These are phyloP conservation scores for Dasypolia templi DNA, from an alignment of 2,888 invertebrate species.

Conservation along the genomic window DNA sequence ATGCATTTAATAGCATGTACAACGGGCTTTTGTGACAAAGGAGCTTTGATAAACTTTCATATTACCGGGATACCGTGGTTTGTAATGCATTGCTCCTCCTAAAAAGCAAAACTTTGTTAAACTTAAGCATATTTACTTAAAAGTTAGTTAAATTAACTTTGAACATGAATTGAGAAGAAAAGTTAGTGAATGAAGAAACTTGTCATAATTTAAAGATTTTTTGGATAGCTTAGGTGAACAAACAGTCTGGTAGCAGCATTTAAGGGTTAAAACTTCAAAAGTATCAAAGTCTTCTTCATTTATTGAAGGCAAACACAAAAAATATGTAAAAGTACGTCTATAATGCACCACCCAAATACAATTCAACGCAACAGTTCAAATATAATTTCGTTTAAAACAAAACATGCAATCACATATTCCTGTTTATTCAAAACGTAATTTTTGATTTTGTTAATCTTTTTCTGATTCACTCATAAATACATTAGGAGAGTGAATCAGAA, in stretches of 20 bases:
- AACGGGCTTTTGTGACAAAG: constrained; percentile 55
- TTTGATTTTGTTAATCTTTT: neutral
- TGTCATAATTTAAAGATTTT: constrained; percentile 2
- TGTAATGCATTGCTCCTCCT: constrained; percentile 88
- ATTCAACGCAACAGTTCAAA: neutral
- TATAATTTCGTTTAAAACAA: neutral
- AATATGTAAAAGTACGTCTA: neutral
- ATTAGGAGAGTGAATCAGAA: neutral
- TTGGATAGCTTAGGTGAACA: constrained; percentile 57
- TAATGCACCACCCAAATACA: neutral
- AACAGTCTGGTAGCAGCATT: constrained; percentile 25
- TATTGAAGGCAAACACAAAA: neutral
- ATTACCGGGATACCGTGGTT: constrained; percentile 84
- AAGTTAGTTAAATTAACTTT: constrained; percentile 28
- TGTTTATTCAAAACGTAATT: neutral
- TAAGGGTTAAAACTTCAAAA: neutral
- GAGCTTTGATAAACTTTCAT: constrained; percentile 57
- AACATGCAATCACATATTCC: neutral
- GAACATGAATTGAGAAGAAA: constrained; percentile 13
- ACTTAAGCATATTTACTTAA: constrained; percentile 22
- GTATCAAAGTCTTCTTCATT: neutral
- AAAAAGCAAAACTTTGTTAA: constrained; percentile 79
- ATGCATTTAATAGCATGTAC: constrained; percentile 49
- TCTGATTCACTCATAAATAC: neutral
- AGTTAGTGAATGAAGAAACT: neutral